Conservation (phyloP, 2,113 vertebrate genomes). For the Ovis aries region DNA sequence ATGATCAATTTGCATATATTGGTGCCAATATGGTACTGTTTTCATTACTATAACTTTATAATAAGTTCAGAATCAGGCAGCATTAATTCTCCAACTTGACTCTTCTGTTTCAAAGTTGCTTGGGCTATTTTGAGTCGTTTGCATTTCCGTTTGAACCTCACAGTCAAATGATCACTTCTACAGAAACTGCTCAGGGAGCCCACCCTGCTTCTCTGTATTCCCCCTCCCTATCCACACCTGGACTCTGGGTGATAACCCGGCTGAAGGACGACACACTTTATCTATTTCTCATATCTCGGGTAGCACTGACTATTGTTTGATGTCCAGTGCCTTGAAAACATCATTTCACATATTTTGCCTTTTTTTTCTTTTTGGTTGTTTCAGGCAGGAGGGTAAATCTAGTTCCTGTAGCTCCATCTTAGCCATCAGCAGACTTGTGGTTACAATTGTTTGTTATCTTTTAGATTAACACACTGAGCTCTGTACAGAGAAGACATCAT, state of each 20-base stretch:
- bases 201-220: not conserved
- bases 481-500: not conserved
- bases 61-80: not conserved
- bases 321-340: not conserved
- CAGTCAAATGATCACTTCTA: not conserved
- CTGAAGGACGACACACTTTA: fast-evolving
- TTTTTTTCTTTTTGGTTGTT: not conserved
- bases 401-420: not conserved
- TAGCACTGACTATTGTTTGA: not conserved
- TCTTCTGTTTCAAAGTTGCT: not conserved
- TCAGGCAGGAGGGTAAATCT: not conserved
- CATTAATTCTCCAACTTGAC: not conserved
- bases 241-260: not conserved
- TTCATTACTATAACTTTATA: not conserved
- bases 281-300: not conserved
- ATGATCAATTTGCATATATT: not conserved
- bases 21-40: not conserved
- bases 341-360: not conserved
- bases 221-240: not conserved
- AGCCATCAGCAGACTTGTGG: not conserved
- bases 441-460: not conserved
- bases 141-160: not conserved
- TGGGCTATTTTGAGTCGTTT: not conserved
- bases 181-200: not conserved
- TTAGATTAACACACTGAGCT: not conserved